Base-by-base conservation (phyloP, 1,140 invertebrate species). In the Zeugodacus cucurbitae region DNA sequence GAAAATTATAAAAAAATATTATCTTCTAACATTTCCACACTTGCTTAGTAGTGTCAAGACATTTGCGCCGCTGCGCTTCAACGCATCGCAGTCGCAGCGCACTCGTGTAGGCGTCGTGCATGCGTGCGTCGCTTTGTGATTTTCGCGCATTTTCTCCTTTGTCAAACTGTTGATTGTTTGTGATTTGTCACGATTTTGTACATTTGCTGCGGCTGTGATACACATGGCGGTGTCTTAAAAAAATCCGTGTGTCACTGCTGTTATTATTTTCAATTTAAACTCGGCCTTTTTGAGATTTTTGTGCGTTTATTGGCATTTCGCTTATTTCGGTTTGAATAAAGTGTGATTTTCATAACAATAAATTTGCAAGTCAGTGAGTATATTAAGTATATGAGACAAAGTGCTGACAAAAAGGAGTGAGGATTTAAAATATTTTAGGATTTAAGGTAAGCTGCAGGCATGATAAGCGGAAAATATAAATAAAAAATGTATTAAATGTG, bases 81-180 rank as follows among this genome's bases (percentile, higher is more conserved):
- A 20, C 74, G 41, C 7, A 48, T 82, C n/a, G 41, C 44, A n/a
- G 7, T 82, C 70, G 34, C 22, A 41, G 5, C n/a, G 74, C n/a
- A 14, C 14, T 82, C 44, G 74, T 82, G 74, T 82, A 22, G 74
- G 37, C 26, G 74, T 48, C 41, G 74, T 82, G 74, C 44, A 41
- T 82, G 74, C 74, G 74, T 82, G 41, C 37, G 41, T 20, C 37
- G 74, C 74, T 82, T 54, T 29, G 74, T 82, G 26, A 29, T 44
- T n/a, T 82, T 37, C 70, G 70, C 37, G 70, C 70, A 37, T 78
- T 29, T 70, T 82, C 22, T 54, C 11, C 34, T 8, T 82, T 82
- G 37, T 11, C 74, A 82, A 82, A 82, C 74, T 82, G 74, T 82
- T 82, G 74, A 82, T 48, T 82, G 74, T 48, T 48, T 82, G 74